These are phyloP conservation scores for Thecocarcelia acutangulata DNA, from an alignment of 2,888 invertebrate genomes.

Conservation along the genomic window DNA sequence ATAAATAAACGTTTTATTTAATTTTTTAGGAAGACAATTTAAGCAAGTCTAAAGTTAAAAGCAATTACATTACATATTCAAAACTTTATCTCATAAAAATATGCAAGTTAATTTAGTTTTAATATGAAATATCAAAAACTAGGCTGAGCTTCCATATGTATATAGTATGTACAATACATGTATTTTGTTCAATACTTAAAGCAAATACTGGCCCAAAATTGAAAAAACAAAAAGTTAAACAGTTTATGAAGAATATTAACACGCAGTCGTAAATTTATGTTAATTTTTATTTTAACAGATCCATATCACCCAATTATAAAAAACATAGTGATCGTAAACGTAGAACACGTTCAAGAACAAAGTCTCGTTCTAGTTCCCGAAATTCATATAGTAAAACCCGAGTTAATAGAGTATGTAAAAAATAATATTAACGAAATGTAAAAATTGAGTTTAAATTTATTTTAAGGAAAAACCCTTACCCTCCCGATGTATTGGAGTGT, in stretches of 20 bases:
- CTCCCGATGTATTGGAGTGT: constrained; percentile 95
- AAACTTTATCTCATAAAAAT: constrained; percentile 3
- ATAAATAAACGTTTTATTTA: constrained; percentile 27
- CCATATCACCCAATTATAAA: constrained; percentile 65
- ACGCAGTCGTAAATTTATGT: not conserved
- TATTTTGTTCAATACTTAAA: constrained; percentile 1
- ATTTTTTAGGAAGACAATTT: constrained; percentile 39
- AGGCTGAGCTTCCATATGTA: not conserved
- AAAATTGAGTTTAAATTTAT: constrained; percentile 4
- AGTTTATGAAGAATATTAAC: too few relatives aligned
- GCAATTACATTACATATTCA: not conserved
- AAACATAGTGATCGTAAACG: constrained; percentile 51
- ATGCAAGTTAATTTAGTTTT: not conserved
- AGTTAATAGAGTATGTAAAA: constrained; percentile 66
- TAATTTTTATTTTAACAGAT: constrained; percentile 60
- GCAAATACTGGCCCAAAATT: not conserved
- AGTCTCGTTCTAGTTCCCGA: constrained; percentile 64
- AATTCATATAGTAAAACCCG: constrained; percentile 66
- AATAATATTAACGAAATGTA: not conserved
- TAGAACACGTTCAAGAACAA: constrained; percentile 46
- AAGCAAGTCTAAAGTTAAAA: not conserved
- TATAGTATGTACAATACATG: too few relatives aligned
- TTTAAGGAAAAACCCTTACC: constrained; percentile 86
- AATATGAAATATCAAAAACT: not conserved
- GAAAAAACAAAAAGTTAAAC: not conserved